phyloP scores from a whole-genome alignment of 1,140 invertebrate species.

The Brachionus calyciflorus region DNA sequence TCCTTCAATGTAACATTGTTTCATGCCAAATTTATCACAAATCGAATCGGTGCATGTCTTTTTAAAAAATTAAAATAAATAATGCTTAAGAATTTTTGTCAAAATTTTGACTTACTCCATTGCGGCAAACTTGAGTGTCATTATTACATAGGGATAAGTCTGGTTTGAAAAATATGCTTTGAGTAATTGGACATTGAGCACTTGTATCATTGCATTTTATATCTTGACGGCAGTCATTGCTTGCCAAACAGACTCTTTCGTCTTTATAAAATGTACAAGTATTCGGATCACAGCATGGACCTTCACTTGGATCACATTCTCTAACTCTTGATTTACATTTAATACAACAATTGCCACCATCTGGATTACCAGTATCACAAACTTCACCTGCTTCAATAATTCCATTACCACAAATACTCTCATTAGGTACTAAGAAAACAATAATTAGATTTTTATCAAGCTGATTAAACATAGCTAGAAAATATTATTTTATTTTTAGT shows the following conservation, averaged over 20 bases:
- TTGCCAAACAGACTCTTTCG: neutral
- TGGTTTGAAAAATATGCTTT: constrained; percentile 5
- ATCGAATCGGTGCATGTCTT: constrained; percentile 27
- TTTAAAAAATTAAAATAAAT: neutral
- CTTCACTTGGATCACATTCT: constrained; percentile 20
- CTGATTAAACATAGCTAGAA: too few species aligned
- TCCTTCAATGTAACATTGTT: constrained; percentile 25
- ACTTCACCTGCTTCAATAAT: constrained; percentile 95
- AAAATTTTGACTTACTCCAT: neutral
- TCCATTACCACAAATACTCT: constrained; percentile 96
- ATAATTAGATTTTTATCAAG: neutral
- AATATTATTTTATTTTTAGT: too few species aligned
- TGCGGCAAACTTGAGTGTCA: constrained; percentile 28
- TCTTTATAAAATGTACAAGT: constrained; percentile 20
- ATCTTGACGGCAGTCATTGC: constrained; percentile 25
- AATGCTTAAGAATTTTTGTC: neutral
- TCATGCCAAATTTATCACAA: constrained; percentile 2
- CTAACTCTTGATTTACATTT: neutral
- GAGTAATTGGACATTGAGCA: constrained; percentile 13
- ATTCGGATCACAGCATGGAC: constrained; percentile 27
- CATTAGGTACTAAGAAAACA: constrained; percentile 63
- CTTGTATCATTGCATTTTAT: neutral
- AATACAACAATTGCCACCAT: constrained; percentile 68
- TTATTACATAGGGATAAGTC: constrained; percentile 23
- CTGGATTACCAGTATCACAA: constrained; percentile 94